A percentile compares a stretch with the other conserved stretches of the same genome.
Evolutionary conservation across 2,888 invertebrate genomes (phyloP).

Genomic region (Phania funesta): DNA sequence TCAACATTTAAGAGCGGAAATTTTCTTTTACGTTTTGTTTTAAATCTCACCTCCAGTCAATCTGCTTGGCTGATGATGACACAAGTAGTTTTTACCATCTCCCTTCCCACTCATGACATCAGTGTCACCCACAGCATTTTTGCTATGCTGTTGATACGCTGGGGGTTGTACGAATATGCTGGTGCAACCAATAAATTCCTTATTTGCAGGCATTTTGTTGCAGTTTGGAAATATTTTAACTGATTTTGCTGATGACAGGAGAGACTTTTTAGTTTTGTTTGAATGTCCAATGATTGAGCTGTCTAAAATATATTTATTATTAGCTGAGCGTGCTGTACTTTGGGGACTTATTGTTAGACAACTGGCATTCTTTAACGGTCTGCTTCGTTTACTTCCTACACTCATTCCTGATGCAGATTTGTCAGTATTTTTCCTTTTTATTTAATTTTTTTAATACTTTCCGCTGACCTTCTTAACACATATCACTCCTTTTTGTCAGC

Average conservation of each 20-base stretch:
- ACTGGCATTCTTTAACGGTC: slow-evolving; percentile 8
- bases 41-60: slow-evolving; percentile 32
- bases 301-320: not conserved
- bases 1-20: not conserved
- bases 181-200: not conserved
- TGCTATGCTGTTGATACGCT: not conserved
- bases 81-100: not conserved
- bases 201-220: slow-evolving; percentile 18
- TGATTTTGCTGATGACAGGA: slow-evolving; percentile 4
- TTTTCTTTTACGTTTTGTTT: not conserved
- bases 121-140: not conserved
- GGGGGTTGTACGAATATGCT: not conserved
- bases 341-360: not conserved
- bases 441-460: not conserved
- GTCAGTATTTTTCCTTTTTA: not conserved
- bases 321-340: not conserved
- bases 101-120: slow-evolving; percentile 4
- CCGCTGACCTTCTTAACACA: not conserved
- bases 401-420: not conserved
- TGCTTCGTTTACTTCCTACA: not conserved
- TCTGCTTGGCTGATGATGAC: not conserved
- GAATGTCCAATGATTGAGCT: not conserved
- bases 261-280: not conserved
- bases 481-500: too few species aligned
- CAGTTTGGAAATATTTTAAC: slow-evolving; percentile 20